Base-by-base conservation (phyloP, 1,140 invertebrate genomes). In the Arion vulgaris region DNA sequence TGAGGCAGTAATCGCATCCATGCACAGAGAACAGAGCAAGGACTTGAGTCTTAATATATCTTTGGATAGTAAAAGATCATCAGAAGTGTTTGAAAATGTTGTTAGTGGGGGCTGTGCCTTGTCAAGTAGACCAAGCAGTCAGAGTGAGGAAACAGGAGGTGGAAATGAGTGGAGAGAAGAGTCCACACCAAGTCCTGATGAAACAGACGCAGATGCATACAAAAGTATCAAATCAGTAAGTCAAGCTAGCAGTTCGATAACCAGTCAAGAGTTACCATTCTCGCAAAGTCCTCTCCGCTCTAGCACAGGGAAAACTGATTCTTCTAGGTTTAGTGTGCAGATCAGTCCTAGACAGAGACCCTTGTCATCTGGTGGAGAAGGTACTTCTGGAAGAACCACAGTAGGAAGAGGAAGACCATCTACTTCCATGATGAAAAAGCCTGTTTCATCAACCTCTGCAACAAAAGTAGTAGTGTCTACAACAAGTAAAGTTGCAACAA, bases 71-170 rank as follows among this genome's bases (percentile, higher is more conserved):
- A 49, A 45, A 28, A 83, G 81, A 23, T 75, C 45, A 76, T 41
- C 45, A 34, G 66, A 53, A n/a, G 15, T 51, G 5, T 38, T 78
- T 71, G 74, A 74, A 34, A 28, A 83, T 62, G 69, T 45, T 39
- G 34, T 77, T 15, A 77, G 57, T 69, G 73, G 72, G 9, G 72
- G 73, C 32, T 77, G 72, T 77, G 72, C 81, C 34, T 38, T 77
- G 66, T 69, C 73, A n/a, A 77, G 66, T 51, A 51, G 66, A 53
- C 66, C 26, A 45, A 75, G 68, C 32, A 80, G 68, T 34, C 78
- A 71, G 78, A 69, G 66, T 53, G 51, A 74, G 4, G 51, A 81
- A 23, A 11, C 45, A 38, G 41, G 62, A 41, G 57, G 53, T 32
- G 51, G 23, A 1, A 26, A 7, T 26, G 13, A 80, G 23, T 38